Base-by-base conservation (phyloP, 2,113 vertebrate species). In the Boleophthalmus pectinirostris region DNA sequence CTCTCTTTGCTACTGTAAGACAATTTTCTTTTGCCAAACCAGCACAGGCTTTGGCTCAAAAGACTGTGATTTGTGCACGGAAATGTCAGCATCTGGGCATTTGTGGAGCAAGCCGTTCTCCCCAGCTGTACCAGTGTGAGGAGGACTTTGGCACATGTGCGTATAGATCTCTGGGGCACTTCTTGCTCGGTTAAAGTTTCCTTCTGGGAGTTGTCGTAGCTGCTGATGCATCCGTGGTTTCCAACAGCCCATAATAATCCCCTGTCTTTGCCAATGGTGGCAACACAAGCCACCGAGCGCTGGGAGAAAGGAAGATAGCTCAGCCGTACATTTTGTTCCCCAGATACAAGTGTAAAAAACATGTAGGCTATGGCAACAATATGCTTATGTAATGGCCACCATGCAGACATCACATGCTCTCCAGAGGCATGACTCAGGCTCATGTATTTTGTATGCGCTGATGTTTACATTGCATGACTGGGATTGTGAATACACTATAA, bases 261-360 rank as follows among this genome's bases (percentile, higher is more conserved):
- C 72, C 75, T 84, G 78, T 66, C 78, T 81, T 88, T 88, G 86
- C 88, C 89, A 84, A 38, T 33, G 29, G 88, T 85, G 73, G 53
- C 74, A 38, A 77, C 74, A 73, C 78, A 78, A 75, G 79, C 69
- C 51, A 73, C 81, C 79, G 76, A 63, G 20, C 74, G 54, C 76
- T 79, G 80, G 46, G 85, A 85, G 78, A n/a, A 24, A 65, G 75
- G 76, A 80, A 68, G 75, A 80, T 66, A 66, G 53, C 57, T 82
- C 72, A 84, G 51, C 68, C 79, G 90, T 90, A 92, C 90, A 89
- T 89, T 89, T 73, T 90, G 87, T 92, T 90, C 91, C 84, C 84
- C 58, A 78, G 63, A 68, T 75, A 43, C 68, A 82, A 87, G 78
- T 56, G 77, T 23, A 77, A 69, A n/a, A 66, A 72, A 82, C 78